Evolutionary conservation across 1,140 invertebrate species (phyloP), one percentile per base, ranked within the genome.

Genomic region (Bombus confusus): DNA sequence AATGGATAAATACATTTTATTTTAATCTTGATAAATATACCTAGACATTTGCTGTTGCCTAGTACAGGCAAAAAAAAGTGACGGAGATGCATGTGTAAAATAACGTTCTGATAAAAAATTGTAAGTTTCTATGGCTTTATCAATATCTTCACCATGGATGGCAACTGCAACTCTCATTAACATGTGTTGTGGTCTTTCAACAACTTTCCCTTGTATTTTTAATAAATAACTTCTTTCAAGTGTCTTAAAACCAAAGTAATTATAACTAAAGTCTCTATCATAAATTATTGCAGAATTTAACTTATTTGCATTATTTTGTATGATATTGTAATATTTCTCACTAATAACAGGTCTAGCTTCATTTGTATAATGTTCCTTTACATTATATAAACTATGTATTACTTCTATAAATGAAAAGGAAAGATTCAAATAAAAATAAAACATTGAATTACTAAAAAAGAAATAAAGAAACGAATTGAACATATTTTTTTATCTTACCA

Each of bases 201-300:
- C 98, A 73, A 99, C 97, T 96, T 99, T 99, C 0, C 97, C 97
- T 95, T 99, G 96, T 78, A 99, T 98, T 95, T 98, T 99, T 37
- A 99, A 94, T 75, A 99, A 95, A 94, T 99, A 99, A 3, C 98
- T 99, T 85, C 98, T 96, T 93, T 99, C 99, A 73, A 99, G 95
- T 9, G 99, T 99, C 96, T 99, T 99, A 92, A 99, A 99, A 62
- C 99, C 99, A 96, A 99, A 99, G 94, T 99, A 99, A 93, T 99
- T 99, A 94, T 99, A 99, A 81, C 96, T 97, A 93, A 98, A 99
- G 95, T 99, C 99, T 89, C 99, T 96, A 92, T 99, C 98, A 95
- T 99, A 99, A 75, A 99, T 98, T 90, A 99, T 99, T 8, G 98
- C 97, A n/a, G 98, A 99, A 95, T 99, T 99, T 1, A 99, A 94